A percentile compares a stretch with the other conserved stretches of the same genome.
Conservation (phyloP, 2,797 vertebrate species). For the Peromyscus attwateri region DNA sequence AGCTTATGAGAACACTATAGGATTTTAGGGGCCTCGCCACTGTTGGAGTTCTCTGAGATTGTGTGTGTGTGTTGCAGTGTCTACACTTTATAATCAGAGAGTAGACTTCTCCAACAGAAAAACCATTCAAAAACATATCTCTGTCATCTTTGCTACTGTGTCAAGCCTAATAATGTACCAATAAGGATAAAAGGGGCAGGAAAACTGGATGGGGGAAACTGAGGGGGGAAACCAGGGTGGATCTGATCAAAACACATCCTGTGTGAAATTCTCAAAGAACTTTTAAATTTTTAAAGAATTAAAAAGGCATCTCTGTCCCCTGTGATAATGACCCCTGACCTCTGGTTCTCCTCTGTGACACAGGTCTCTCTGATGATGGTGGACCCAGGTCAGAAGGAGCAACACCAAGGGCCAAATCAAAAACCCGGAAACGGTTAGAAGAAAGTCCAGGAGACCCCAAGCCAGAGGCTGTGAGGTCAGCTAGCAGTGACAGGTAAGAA, state of each 20-base stretch:
- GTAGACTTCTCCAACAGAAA: not conserved
- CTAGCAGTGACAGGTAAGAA: slow-evolving; percentile 94
- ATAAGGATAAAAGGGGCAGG: not conserved
- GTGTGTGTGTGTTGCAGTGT: not conserved
- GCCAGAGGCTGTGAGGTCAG: slow-evolving; percentile 90
- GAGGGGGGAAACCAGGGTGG: not conserved
- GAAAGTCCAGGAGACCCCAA: slow-evolving; percentile 92
- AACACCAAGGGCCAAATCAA: slow-evolving; percentile 91
- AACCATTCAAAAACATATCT: not conserved
- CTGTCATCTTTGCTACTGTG: not conserved
- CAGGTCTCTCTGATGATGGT: slow-evolving; percentile 95
- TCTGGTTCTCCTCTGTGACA: slow-evolving; percentile 73
- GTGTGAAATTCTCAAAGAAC: not conserved
- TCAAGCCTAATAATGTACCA: not conserved
- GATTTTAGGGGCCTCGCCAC: not conserved
- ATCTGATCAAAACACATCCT: not conserved
- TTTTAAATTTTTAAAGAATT: not conserved
- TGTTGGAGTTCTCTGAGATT: not conserved
- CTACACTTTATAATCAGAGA: not conserved
- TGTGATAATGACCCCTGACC: not conserved
- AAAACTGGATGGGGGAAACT: not conserved
- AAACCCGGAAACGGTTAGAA: slow-evolving; percentile 91
- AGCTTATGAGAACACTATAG: not conserved
- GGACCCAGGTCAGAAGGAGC: slow-evolving; percentile 91
- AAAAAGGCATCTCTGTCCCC: not conserved